Percentiles rank a stretch among this genome's conserved stretches.
phyloP scores from a whole-genome alignment of 2,113 vertebrate species.

The Oxyruncus cristatus region DNA sequence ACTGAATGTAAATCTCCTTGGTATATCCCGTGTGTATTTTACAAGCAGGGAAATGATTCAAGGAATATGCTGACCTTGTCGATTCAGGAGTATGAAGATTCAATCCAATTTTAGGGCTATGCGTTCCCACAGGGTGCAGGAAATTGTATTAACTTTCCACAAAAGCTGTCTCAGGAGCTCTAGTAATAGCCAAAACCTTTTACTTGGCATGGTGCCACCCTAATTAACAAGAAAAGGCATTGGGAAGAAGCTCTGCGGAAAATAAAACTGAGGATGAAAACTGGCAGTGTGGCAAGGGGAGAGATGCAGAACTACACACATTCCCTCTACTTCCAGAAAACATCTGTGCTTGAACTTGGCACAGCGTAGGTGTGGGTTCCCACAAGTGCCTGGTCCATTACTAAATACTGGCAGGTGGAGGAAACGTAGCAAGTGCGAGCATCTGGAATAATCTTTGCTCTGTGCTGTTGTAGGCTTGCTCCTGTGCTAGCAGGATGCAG shows the following conservation, averaged over 20 bases:
- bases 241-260: not conserved
- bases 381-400: not conserved
- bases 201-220: not conserved
- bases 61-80: conserved; percentile 21
- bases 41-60: not conserved
- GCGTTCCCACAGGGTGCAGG: not conserved
- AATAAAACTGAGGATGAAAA: not conserved
- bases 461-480: not conserved
- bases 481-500: not conserved
- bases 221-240: not conserved
- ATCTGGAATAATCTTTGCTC: not conserved
- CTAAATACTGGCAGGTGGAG: not conserved
- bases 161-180: conserved; percentile 18
- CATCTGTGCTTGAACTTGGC: not conserved
- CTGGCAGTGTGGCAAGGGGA: not conserved
- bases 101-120: conserved; percentile 15
- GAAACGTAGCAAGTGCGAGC: not conserved
- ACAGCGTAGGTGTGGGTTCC: not conserved
- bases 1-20: not conserved
- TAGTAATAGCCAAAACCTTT: conserved; percentile 2
- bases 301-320: not conserved
- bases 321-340: not conserved
- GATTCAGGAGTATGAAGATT: not conserved
- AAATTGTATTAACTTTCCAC: conserved; percentile 20
- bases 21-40: not conserved